A percentile compares a stretch with the other conserved stretches of the same genome.
phyloP scores from a whole-genome alignment of 2,113 vertebrate species.

The Alces alces region DNA sequence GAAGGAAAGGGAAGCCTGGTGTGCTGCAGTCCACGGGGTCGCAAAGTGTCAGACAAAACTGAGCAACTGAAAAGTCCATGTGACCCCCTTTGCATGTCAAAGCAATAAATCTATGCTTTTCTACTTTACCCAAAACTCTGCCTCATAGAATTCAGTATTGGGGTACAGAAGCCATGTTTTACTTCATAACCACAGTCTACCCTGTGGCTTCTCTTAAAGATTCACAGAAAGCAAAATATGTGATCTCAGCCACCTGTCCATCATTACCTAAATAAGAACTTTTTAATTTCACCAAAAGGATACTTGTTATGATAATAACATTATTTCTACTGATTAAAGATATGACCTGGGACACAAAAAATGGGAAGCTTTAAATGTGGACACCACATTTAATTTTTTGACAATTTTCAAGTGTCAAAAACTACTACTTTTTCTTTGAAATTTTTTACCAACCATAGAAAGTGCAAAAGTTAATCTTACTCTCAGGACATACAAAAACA shows the following conservation, averaged over 20 bases:
- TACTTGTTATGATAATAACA: background rate
- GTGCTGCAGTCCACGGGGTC: background rate
- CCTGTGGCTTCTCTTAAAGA: background rate
- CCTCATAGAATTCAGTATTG: background rate
- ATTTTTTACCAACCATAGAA: background rate
- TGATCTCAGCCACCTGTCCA: background rate
- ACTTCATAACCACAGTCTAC: background rate
- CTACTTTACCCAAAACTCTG: background rate
- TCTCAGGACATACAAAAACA: background rate
- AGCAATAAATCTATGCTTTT: background rate
- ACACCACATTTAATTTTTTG: background rate
- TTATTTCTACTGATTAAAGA: background rate
- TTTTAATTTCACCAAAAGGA: background rate
- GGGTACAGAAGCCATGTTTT: background rate
- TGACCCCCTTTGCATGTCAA: background rate
- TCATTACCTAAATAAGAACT: background rate
- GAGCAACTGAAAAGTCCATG: background rate
- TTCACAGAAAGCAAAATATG: background rate
- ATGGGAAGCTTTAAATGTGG: background rate
- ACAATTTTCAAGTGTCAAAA: background rate
- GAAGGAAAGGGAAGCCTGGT: background rate
- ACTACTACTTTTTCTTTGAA: background rate
- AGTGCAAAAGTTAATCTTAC: background rate
- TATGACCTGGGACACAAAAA: background rate
- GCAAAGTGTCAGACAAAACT: background rate